phyloP scores from a whole-genome alignment of 2,888 invertebrate species.

The Drosophila subsilvestris region DNA sequence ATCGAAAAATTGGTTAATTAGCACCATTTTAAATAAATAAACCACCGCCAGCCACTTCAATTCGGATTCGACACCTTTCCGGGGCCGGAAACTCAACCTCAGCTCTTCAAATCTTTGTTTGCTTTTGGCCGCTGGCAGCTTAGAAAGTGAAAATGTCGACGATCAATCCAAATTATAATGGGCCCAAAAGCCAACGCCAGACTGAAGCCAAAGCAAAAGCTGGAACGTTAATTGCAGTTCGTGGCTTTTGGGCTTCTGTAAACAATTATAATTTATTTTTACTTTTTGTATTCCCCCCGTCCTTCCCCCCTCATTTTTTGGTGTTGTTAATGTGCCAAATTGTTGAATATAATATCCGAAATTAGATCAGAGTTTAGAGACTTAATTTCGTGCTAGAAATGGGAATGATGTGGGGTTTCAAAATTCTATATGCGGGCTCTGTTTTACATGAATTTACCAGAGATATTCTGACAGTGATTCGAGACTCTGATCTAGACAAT shows the following conservation, averaged over 20 bases:
- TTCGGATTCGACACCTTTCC: conserved; percentile 37
- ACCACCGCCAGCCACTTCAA: conserved; percentile 11
- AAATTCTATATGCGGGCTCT: too few species aligned
- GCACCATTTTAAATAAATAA: conserved; percentile 45
- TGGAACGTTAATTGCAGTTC: conserved; percentile 30
- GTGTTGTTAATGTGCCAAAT: background rate
- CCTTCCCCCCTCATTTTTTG: background rate
- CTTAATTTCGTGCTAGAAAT: background rate
- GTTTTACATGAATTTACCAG: too few species aligned
- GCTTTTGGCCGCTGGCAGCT: conserved; percentile 28
- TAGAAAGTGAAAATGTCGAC: conserved; percentile 64
- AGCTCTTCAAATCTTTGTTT: conserved; percentile 24
- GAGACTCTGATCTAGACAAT: background rate
- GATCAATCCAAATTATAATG: conserved; percentile 25
- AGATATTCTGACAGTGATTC: too few species aligned
- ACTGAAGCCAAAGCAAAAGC: background rate
- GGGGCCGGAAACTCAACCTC: conserved; percentile 30
- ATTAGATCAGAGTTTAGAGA: background rate
- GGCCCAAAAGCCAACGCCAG: conserved; percentile 3
- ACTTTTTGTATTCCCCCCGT: background rate
- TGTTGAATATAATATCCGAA: background rate
- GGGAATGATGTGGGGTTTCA: too few species aligned
- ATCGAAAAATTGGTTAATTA: conserved; percentile 27
- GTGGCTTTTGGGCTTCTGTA: conserved; percentile 22
- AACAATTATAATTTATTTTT: conserved; percentile 12